phyloP scores from a whole-genome alignment of 2,888 invertebrate species.

The Pandemis corylana region DNA sequence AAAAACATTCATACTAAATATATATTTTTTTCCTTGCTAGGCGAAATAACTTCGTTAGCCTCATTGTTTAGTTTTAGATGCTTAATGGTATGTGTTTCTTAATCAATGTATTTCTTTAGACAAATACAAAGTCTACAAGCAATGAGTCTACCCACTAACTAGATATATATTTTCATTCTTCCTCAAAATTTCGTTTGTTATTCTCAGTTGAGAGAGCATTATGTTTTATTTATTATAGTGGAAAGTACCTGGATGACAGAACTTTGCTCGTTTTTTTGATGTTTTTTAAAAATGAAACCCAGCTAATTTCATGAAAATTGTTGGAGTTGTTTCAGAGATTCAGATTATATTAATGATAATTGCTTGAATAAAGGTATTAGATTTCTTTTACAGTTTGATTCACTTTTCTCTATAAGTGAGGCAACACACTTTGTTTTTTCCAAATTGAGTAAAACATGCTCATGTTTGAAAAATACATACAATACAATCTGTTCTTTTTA shows the following conservation, averaged over 20 bases:
- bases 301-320: no score
- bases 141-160: slow-evolving; percentile 1
- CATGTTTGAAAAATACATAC: not conserved
- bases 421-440: not conserved
- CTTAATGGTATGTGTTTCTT: not conserved
- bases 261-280: no score
- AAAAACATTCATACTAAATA: not conserved
- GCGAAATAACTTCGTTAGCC: not conserved
- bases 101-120: not conserved
- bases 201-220: not conserved
- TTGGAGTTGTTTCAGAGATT: no score
- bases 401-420: not conserved
- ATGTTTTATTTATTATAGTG: no score
- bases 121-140: not conserved
- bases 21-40: not conserved
- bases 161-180: not conserved
- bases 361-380: no score
- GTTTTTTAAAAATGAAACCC: no score
- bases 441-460: not conserved
- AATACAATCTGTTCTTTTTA: not conserved
- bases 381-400: not conserved
- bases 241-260: no score
- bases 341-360: no score
- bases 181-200: not conserved
- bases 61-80: not conserved